Evolutionary conservation across 2,113 vertebrate genomes (phyloP), one percentile per base, ranked within the genome.

Genomic region (Pyxicephalus adspersus): DNA sequence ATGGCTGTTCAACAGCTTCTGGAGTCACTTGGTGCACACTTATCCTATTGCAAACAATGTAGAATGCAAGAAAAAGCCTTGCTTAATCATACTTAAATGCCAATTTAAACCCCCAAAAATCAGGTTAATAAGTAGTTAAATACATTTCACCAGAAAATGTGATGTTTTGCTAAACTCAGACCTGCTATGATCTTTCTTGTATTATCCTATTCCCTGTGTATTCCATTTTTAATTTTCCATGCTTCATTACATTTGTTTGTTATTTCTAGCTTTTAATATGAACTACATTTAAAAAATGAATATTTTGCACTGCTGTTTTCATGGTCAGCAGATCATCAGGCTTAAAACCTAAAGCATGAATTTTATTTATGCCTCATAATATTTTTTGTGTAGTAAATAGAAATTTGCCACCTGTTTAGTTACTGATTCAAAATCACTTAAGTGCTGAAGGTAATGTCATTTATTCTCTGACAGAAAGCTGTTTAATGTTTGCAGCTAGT

Each of bases 381-480:
- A 72, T 63, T 64, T 34, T 51, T 71, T 68, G 23, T 70, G 55
- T 80, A 66, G 50, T 80, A 60, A 72, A 80, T 71, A 80, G 60
- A 45, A 80, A 64, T 80, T 72, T 80, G 58, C 78, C 78, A 61
- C 64, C 76, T 78, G 76, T 78, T 78, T 78, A 74, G 51, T 52
- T 78, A 20, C 63, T 66, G 76, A 78, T 78, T 78, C 64, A 78
- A 78, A 78, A 78, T 78, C 61, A 78, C 63, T 74, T 74, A 74
- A 80, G 67, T 31, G 23, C 45, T 45, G 54, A 71, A 51, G 58
- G 78, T 63, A 71, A 52, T 64, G 58, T 64, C 57, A 71, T 80
- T 72, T 72, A 72, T 63, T 78, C 52, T 58, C 29, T 38, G 22
- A 38, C 64, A 78, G 52, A 66, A 68, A 58, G 31, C 76, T n/a